A percentile compares a stretch with the other conserved stretches of the same genome.
These are phyloP conservation scores for Hirtodrosophila duncani DNA, from an alignment of 2,888 invertebrate genomes.

Conservation along the genomic window DNA sequence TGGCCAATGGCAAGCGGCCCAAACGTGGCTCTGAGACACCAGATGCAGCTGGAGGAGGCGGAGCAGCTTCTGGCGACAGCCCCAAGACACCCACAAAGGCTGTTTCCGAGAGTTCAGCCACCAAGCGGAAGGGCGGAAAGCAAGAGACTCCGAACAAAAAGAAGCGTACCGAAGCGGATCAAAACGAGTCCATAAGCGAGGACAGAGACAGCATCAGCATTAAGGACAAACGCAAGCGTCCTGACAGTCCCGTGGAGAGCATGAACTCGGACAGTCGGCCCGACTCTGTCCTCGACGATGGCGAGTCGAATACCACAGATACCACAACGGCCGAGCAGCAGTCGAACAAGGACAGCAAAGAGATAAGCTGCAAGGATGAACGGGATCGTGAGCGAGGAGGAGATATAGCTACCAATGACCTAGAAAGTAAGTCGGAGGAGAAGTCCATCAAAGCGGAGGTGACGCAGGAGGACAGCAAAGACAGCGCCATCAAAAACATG, in stretches of 20 bases:
- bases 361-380: conserved; percentile 73
- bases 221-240: conserved; percentile 80
- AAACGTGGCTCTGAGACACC: conserved; percentile 83
- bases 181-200: conserved; percentile 49
- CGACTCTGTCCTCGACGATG: conserved; percentile 86
- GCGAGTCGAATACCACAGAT: conserved; percentile 79
- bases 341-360: conserved; percentile 78
- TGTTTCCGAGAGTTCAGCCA: conserved; percentile 69
- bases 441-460: conserved; percentile 56
- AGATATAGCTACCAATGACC: conserved; percentile 49
- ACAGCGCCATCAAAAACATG: conserved; percentile 72
- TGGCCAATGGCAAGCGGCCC: conserved; percentile 79
- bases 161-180: conserved; percentile 79
- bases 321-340: conserved; percentile 75
- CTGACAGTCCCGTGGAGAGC: conserved; percentile 88
- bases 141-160: conserved; percentile 81
- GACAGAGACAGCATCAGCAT: conserved; percentile 63
- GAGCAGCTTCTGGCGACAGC: conserved; percentile 77
- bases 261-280: conserved; percentile 87
- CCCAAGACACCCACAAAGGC: conserved; percentile 77
- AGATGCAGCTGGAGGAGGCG: conserved; percentile 75
- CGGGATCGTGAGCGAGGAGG: too few relatives aligned
- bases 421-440: conserved; percentile 77
- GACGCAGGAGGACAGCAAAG: conserved; percentile 65
- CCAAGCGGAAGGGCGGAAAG: conserved; percentile 77